phyloP scores from a whole-genome alignment of 2,888 invertebrate genomes.

The Nephrotoma appendiculata region DNA sequence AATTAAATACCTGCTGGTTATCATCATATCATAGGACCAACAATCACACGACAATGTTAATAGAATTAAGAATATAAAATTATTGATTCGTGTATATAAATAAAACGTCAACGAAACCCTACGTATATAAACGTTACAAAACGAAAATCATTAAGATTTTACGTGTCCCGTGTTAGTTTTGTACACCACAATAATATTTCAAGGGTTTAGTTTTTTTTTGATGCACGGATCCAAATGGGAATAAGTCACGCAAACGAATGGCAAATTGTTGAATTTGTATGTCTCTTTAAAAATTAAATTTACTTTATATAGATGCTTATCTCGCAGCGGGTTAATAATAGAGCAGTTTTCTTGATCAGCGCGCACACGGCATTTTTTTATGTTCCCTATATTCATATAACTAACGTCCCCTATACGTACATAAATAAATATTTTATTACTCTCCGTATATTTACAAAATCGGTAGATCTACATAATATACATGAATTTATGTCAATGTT shows the following conservation, averaged over 20 bases:
- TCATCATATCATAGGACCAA: background rate
- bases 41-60: background rate
- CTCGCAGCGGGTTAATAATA: background rate
- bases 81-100: background rate
- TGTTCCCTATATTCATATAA: background rate
- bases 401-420: background rate
- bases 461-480: background rate
- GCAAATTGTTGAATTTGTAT: background rate
- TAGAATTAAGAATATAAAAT: background rate
- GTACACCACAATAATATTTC: background rate
- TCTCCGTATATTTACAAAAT: background rate
- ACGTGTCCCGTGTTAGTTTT: background rate
- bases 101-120: background rate
- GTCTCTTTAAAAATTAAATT: background rate
- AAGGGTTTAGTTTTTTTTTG: background rate
- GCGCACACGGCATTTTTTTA: background rate
- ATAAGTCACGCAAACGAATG: background rate
- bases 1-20: background rate
- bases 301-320: background rate
- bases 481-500: background rate
- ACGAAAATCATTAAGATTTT: background rate
- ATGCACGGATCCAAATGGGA: background rate
- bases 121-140: background rate
- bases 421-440: background rate
- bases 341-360: background rate